Percentiles rank a stretch among this genome's conserved stretches.
phyloP scores from a whole-genome alignment of 2,113 vertebrate genomes.

The Puffinus mauretanicus region DNA sequence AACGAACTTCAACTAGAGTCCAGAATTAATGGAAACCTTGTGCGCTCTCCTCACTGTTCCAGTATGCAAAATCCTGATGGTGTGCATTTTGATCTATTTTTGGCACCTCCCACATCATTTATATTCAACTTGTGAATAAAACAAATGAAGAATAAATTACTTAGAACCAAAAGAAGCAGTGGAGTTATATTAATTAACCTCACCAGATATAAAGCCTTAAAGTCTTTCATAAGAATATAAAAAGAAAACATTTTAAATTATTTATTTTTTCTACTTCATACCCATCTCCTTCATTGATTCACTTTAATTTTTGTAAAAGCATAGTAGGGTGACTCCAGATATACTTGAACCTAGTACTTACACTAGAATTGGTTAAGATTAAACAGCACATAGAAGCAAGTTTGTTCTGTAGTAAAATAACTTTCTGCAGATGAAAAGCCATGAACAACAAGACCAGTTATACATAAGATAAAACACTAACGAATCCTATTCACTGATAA shows the following conservation, averaged over 20 bases:
- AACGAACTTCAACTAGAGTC: not conserved
- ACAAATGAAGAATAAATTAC: not conserved
- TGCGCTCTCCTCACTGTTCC: not conserved
- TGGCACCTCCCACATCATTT: conserved; percentile 32
- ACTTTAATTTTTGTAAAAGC: not conserved
- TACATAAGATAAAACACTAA: not conserved
- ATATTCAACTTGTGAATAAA: conserved; percentile 54
- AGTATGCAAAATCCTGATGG: conserved; percentile 39
- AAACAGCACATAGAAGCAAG: not conserved
- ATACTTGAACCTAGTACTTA: not conserved
- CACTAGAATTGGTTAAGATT: not conserved
- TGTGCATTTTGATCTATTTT: conserved; percentile 39
- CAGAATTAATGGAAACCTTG: not conserved
- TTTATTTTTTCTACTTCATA: not conserved
- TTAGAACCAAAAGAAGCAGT: not conserved
- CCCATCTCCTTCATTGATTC: not conserved
- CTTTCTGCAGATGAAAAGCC: not conserved
- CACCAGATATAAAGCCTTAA: not conserved
- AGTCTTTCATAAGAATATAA: not conserved
- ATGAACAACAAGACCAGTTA: not conserved
- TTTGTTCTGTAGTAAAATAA: not conserved
- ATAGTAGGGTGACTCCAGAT: not conserved
- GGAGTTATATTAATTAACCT: not conserved
- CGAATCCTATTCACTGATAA: not conserved
- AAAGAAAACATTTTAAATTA: not conserved